These are phyloP conservation scores for Apostichopus leukothele DNA, from an alignment of 53 echinoderm and acorn worm genomes.

Conservation along the genomic window DNA sequence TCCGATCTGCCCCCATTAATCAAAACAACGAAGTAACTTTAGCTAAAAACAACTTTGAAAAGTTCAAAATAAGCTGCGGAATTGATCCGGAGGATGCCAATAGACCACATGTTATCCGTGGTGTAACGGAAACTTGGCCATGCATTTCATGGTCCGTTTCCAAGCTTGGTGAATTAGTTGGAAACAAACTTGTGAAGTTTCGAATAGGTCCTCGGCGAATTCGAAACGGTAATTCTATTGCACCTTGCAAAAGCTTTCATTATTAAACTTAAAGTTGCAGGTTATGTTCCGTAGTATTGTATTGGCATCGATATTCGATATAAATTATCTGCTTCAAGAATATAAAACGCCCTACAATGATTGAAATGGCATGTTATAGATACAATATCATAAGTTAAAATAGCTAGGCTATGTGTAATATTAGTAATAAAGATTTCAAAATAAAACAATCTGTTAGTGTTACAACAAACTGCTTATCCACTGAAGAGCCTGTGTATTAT, in stretches of 20 bases:
- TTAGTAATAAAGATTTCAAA: too few species aligned
- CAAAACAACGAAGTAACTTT: too few species aligned
- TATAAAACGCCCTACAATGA: too few species aligned
- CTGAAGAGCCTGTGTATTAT: too few species aligned
- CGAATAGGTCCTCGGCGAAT: constrained; percentile 53
- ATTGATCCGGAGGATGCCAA: background rate
- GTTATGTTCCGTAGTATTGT: background rate
- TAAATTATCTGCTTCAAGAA: background rate
- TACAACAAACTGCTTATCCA: too few species aligned
- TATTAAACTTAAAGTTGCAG: too few species aligned
- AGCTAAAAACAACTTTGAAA: background rate
- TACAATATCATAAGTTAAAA: too few species aligned
- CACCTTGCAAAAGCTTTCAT: background rate
- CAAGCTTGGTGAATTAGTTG: constrained; percentile 59
- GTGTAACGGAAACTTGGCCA: constrained; percentile 60
- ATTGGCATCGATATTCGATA: background rate
- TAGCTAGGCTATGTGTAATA: too few species aligned
- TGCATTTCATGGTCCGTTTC: constrained; percentile 59
- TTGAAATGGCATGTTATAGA: too few species aligned
- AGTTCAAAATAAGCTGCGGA: background rate
- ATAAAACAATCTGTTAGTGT: too few species aligned
- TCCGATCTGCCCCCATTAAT: constrained; percentile 15
- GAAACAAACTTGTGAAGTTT: constrained; percentile 63
- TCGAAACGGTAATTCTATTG: background rate
- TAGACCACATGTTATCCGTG: constrained; percentile 58